Percentiles rank a stretch among this genome's conserved stretches.
phyloP scores from a whole-genome alignment of 2,113 vertebrate genomes.

The Tragulus kanchil region DNA sequence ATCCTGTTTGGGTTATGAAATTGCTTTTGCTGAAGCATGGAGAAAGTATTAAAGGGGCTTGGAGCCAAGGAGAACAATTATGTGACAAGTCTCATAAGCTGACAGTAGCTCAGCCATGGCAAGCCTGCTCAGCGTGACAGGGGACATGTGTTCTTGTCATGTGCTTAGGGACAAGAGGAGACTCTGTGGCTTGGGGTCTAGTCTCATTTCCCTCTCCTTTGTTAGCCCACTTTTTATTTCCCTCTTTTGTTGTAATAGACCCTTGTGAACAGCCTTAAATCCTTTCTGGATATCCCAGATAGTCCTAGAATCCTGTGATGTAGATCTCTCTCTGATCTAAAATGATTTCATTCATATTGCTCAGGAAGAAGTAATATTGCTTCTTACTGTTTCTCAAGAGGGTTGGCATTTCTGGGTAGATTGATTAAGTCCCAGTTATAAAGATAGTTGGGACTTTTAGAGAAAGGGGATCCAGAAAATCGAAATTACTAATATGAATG shows the following conservation, averaged over 20 bases:
- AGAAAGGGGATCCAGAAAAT: slow-evolving; percentile 24
- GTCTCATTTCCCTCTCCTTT: not conserved
- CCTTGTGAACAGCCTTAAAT: not conserved
- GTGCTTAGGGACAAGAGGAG: not conserved
- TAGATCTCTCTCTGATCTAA: not conserved
- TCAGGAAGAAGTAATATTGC: slow-evolving; percentile 18
- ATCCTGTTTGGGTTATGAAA: not conserved
- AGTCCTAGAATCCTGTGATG: not conserved
- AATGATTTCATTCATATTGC: not conserved
- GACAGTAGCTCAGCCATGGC: not conserved
- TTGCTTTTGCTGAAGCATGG: not conserved
- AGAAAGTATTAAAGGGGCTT: not conserved
- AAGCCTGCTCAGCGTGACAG: not conserved
- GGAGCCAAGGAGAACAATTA: not conserved
- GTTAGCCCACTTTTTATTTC: not conserved
- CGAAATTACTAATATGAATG: not conserved
- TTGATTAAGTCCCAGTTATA: not conserved
- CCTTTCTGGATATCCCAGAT: not conserved
- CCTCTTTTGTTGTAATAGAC: not conserved
- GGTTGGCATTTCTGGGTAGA: not conserved
- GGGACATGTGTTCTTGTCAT: not conserved
- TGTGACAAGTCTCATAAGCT: too few relatives aligned
- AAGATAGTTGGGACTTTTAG: not conserved
- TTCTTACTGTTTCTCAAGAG: not conserved
- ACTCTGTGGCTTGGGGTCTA: not conserved